Conservation (phyloP, 2,888 invertebrate genomes). For the Dinocampus coccinellae region DNA sequence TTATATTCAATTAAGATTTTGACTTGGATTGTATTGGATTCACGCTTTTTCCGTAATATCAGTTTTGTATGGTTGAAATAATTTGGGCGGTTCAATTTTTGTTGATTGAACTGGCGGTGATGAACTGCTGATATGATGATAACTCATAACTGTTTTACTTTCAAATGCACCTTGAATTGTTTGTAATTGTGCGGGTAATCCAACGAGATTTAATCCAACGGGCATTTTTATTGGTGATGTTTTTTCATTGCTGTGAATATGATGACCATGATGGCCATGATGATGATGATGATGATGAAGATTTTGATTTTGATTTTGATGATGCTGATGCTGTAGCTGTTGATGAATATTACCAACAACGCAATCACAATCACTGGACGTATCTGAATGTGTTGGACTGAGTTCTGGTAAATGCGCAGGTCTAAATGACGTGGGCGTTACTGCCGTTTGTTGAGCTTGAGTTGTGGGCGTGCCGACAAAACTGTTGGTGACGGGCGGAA, state of each 20-base stretch:
- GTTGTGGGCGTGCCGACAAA: constrained; percentile 52
- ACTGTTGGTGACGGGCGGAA: constrained; percentile 49
- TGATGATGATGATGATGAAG: constrained; percentile 31
- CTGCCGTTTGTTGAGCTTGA: constrained; percentile 48
- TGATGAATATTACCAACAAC: constrained; percentile 26
- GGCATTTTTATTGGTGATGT: constrained; percentile 49
- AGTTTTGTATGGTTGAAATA: constrained; percentile 84
- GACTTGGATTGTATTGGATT: too few relatives aligned
- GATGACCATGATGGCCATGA: constrained; percentile 31
- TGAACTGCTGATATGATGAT: constrained; percentile 60
- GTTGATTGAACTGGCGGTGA: constrained; percentile 44
- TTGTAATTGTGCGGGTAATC: constrained; percentile 49
- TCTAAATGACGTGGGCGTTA: constrained; percentile 63
- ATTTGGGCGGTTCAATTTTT: constrained; percentile 72
- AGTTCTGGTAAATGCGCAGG: constrained; percentile 68
- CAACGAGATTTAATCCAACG: constrained; percentile 48
- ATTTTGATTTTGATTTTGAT: constrained; percentile 16
- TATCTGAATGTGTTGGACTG: constrained; percentile 60
- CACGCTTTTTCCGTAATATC: constrained; percentile 67
- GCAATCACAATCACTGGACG: constrained; percentile 62
- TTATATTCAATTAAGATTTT: too few relatives aligned
- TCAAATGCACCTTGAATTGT: constrained; percentile 47
- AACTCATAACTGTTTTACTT: constrained; percentile 48
- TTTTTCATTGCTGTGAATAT: constrained; percentile 37
- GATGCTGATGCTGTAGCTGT: constrained; percentile 29